Percentiles rank a stretch among this genome's conserved stretches.
Conservation (phyloP, 2,888 invertebrate genomes). For the Scaeva pyrastri region DNA sequence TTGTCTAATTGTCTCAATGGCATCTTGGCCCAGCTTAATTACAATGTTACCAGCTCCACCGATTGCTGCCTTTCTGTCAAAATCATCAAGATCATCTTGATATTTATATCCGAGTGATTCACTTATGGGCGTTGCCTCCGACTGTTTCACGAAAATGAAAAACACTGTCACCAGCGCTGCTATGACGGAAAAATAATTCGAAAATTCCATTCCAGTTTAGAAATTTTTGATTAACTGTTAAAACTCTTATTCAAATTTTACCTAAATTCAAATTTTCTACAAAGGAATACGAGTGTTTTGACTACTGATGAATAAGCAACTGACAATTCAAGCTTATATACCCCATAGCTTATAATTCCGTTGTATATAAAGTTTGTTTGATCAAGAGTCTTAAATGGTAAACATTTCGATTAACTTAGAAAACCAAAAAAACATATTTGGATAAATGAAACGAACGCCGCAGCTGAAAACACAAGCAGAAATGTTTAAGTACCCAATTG, state of each 20-base stretch:
- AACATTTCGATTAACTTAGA: background rate
- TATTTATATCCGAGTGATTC: background rate
- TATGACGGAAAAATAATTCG: background rate
- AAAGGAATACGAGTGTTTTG: background rate
- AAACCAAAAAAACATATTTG: background rate
- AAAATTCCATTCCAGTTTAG: background rate
- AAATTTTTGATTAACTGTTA: background rate
- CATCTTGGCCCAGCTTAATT: background rate
- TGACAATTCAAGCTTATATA: slow-evolving; percentile 3
- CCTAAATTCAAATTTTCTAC: background rate
- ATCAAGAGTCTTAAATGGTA: background rate
- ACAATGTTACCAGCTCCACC: slow-evolving; percentile 6
- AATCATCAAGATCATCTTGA: background rate
- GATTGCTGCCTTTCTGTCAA: background rate
- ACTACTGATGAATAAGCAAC: background rate
- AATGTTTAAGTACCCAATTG: background rate
- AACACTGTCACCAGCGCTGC: background rate
- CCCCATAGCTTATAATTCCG: background rate
- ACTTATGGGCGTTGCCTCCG: too few species aligned
- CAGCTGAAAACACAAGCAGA: slow-evolving; percentile 2
- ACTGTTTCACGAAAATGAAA: background rate
- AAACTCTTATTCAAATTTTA: background rate
- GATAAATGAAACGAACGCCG: background rate
- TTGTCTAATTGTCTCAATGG: background rate
- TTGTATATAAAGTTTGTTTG: background rate